Evolutionary conservation across 2,113 vertebrate genomes (phyloP).

Genomic region (Corvus hawaiiensis): DNA sequence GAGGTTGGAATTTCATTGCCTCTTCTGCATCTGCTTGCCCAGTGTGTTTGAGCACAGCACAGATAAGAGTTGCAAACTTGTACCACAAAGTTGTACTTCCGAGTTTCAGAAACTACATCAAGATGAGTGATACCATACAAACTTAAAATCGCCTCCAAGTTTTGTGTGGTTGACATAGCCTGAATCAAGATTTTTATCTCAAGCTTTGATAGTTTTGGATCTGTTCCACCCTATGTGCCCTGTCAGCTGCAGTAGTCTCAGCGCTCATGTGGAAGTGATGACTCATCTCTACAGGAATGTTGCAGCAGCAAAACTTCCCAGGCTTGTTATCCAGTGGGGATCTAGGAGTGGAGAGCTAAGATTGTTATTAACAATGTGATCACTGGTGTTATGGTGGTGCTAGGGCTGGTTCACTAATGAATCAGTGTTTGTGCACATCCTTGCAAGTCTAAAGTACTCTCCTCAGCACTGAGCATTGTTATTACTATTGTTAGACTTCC

Average conservation of each 20-base stretch:
- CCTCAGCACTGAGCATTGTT: background rate
- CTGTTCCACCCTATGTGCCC: background rate
- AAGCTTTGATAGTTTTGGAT: background rate
- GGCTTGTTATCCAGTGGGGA: background rate
- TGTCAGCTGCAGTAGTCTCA: background rate
- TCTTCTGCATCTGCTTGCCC: background rate
- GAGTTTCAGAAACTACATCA: background rate
- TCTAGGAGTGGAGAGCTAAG: background rate
- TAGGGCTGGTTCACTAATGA: background rate
- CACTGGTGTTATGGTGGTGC: background rate
- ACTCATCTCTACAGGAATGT: background rate
- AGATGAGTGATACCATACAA: background rate
- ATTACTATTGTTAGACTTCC: background rate
- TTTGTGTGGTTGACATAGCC: background rate
- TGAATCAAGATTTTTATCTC: background rate
- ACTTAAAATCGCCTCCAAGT: background rate
- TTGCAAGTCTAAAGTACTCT: background rate
- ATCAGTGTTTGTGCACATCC: background rate
- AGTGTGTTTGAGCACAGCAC: background rate
- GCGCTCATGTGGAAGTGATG: background rate
- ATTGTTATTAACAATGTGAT: slow-evolving; percentile 9
- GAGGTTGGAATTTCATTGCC: background rate
- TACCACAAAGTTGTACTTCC: background rate
- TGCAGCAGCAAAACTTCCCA: background rate
- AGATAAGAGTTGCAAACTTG: background rate